Evolutionary conservation across 2,888 invertebrate genomes (phyloP).

Genomic region (Leucophora obtusa): DNA sequence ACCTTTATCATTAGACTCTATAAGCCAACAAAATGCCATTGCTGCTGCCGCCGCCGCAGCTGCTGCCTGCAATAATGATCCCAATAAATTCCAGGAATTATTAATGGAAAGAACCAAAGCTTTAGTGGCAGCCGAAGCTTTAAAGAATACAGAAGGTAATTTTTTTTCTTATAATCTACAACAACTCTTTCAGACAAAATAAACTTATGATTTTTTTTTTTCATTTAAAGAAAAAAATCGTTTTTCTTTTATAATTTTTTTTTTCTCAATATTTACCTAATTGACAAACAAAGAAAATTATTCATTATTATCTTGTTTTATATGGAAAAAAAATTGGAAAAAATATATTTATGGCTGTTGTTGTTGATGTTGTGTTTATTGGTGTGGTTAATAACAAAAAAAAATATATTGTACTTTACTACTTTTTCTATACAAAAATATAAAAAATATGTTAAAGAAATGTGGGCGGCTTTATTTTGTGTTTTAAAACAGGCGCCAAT

Average conservation of each 20-base stretch:
- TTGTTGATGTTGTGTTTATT: slow-evolving; percentile 64
- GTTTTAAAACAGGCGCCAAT: slow-evolving; percentile 44
- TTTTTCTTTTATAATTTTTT: background rate
- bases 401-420: slow-evolving; percentile 16
- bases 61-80: slow-evolving; percentile 80
- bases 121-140: slow-evolving; percentile 80
- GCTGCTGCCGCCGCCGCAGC: slow-evolving; percentile 85
- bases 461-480: slow-evolving; percentile 54
- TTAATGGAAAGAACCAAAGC: slow-evolving; percentile 88
- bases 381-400: slow-evolving; percentile 53
- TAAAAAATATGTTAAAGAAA: slow-evolving; percentile 6
- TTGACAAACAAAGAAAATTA: slow-evolving; percentile 62
- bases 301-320: slow-evolving; percentile 50
- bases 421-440: slow-evolving; percentile 14
- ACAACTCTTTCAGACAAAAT: slow-evolving; percentile 20
- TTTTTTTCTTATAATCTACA: slow-evolving; percentile 7
- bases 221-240: background rate
- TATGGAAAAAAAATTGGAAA: slow-evolving; percentile 45
- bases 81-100: slow-evolving; percentile 85
- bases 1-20: slow-evolving; percentile 81
- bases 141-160: slow-evolving; percentile 76
- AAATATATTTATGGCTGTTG: slow-evolving; percentile 62
- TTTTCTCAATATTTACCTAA: slow-evolving; percentile 53
- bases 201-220: slow-evolving; percentile 9
- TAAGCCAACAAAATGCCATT: slow-evolving; percentile 80